Evolutionary conservation across 2,797 vertebrate genomes (phyloP).

Genomic region (Acanthurus leucopareius): DNA sequence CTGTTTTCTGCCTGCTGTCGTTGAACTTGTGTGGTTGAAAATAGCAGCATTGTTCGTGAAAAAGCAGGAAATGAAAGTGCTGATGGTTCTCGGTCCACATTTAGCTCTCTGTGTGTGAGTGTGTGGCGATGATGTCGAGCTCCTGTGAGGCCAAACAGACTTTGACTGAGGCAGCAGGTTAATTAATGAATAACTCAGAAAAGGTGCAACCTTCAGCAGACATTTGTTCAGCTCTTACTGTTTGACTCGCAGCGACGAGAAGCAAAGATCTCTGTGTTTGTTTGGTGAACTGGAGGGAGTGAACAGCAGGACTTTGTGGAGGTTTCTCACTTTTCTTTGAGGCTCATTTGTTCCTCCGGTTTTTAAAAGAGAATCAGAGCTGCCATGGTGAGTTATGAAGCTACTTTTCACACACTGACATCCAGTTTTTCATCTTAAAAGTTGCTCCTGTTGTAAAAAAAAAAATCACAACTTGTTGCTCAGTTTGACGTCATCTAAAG

Average conservation of each 20-base stretch:
- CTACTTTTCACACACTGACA: background rate
- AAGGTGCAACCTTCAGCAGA: conserved; percentile 76
- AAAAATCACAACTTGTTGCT: background rate
- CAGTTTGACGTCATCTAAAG: background rate
- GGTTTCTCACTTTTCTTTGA: conserved; percentile 33
- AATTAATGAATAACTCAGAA: conserved; percentile 82
- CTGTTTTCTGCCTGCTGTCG: background rate
- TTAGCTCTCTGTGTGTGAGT: background rate
- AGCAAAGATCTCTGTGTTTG: conserved; percentile 23
- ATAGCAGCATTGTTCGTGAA: background rate
- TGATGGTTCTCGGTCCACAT: too few relatives aligned
- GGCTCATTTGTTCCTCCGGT: conserved; percentile 12
- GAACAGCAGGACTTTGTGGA: conserved; percentile 21
- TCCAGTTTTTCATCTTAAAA: background rate
- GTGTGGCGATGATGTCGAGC: conserved; percentile 21
- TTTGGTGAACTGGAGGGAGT: conserved; percentile 41
- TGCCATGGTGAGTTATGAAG: conserved; percentile 71
- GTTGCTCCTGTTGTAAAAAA: background rate
- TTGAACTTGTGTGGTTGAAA: background rate
- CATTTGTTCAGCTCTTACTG: conserved; percentile 62
- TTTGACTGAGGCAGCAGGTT: conserved; percentile 48
- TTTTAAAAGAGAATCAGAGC: conserved; percentile 33
- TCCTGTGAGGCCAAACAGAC: conserved; percentile 60
- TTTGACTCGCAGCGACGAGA: conserved; percentile 22
- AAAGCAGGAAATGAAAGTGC: conserved; percentile 48